phyloP scores from a whole-genome alignment of 2,888 invertebrate genomes.

The Scaptomyza flava region DNA sequence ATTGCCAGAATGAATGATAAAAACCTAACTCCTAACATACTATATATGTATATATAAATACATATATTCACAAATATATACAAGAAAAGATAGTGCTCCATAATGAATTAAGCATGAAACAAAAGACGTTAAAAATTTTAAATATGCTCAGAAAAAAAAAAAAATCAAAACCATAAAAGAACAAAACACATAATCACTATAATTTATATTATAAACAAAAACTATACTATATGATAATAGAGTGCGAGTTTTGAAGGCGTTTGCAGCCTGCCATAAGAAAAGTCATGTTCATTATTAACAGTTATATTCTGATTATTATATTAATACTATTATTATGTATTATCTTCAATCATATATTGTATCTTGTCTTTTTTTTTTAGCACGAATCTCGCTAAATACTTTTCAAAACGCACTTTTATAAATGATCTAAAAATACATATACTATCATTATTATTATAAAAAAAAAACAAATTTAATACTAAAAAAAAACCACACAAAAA shows the following conservation, averaged over 20 bases:
- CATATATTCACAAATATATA: not conserved
- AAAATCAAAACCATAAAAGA: slow-evolving; percentile 2
- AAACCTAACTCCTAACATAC: too few species aligned
- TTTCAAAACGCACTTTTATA: slow-evolving; percentile 45
- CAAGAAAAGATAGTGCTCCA: not conserved
- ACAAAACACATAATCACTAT: slow-evolving; percentile 8
- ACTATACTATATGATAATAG: slow-evolving; percentile 10
- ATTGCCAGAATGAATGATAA: not conserved
- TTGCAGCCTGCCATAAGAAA: slow-evolving; percentile 56
- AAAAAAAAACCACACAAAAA: not conserved
- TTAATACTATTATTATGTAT: slow-evolving; percentile 29
- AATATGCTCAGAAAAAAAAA: slow-evolving; percentile 45
- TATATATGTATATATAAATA: slow-evolving; percentile 1
- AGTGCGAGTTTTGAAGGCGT: slow-evolving; percentile 28
- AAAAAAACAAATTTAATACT: slow-evolving; percentile 47
- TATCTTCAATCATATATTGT: slow-evolving; percentile 36
- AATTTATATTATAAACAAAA: slow-evolving; percentile 2
- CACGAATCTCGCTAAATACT: slow-evolving; percentile 60
- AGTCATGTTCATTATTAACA: slow-evolving; percentile 63
- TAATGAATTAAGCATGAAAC: slow-evolving; percentile 8
- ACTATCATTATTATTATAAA: slow-evolving; percentile 45
- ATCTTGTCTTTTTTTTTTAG: slow-evolving; percentile 46
- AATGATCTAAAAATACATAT: slow-evolving; percentile 18
- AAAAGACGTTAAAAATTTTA: slow-evolving; percentile 46
- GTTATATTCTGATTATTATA: slow-evolving; percentile 33